Evolutionary conservation across 2,888 invertebrate species (phyloP).

Genomic region (Chymomyza fuscimana): DNA sequence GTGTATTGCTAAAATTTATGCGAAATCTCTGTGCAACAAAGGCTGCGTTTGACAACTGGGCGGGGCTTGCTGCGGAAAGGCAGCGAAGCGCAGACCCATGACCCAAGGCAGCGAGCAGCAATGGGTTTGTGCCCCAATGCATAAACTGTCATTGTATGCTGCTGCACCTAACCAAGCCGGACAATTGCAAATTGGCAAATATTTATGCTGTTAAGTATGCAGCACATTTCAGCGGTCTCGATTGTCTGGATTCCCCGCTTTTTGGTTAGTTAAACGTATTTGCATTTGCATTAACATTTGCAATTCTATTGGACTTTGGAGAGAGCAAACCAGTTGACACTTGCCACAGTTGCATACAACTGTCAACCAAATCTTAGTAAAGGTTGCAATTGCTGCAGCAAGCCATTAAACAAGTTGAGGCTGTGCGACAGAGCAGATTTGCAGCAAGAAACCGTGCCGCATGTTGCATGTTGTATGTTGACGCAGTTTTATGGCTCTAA

Average conservation of each 20-base stretch:
- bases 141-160: background rate
- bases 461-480: background rate
- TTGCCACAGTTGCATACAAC: slow-evolving; percentile 10
- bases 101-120: background rate
- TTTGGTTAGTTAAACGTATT: slow-evolving; percentile 32
- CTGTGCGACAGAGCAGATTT: background rate
- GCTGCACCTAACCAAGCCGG: background rate
- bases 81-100: background rate
- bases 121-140: background rate
- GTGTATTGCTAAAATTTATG: slow-evolving; percentile 47
- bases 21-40: slow-evolving; percentile 42
- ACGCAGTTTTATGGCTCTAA: slow-evolving; percentile 1
- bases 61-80: background rate
- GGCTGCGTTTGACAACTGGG: slow-evolving; percentile 40
- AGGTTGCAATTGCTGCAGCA: slow-evolving; percentile 17
- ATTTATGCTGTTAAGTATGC: slow-evolving; percentile 39
- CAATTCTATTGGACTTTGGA: slow-evolving; percentile 27
- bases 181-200: slow-evolving; percentile 45
- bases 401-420: slow-evolving; percentile 42
- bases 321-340: background rate
- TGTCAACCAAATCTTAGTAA: slow-evolving; percentile 11
- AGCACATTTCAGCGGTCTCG: slow-evolving; percentile 32
- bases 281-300: slow-evolving; percentile 43
- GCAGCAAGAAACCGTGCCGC: slow-evolving; percentile 1
- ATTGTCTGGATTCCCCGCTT: background rate